Evolutionary conservation across 2,888 invertebrate genomes (phyloP), one percentile per base, ranked within the genome.

Genomic region (Athetis lepigone): DNA sequence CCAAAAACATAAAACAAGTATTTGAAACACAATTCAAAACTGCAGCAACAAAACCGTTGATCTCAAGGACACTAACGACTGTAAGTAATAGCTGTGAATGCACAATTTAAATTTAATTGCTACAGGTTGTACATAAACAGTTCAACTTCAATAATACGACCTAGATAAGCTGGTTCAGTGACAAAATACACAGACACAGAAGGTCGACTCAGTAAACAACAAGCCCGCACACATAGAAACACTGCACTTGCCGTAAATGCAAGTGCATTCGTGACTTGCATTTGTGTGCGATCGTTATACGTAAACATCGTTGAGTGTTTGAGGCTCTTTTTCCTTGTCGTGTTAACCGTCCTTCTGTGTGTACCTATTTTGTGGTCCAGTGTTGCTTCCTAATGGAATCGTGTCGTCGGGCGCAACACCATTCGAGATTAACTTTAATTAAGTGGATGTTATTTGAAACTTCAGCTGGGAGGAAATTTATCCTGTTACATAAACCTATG

Each of bases 341-440:
- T 9, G 8, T 2, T 0, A 19, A 46, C 0, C 2, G 0, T 2
- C 16, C 25, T 68, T 39, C 33, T 68, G 39, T 33, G 8, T 19
- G 2, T n/a, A 19, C 16, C 25, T 18, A 8, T 18, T 9, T 6
- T 8, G 45, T 57, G 45, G 37, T 39, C 39, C 83, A 82, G 82
- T 87, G 89, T 89, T 85, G 83, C 86, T 75, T 82, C 85, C 86
- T 92, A 92, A 93, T 91, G 87, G 90, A 91, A 91, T 90, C 90
- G 86, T 90, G 91, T 91, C 86, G 88, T 85, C 87, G 88, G 76
- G 80, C 86, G 86, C 86, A 85, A 89, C 89, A 87, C 88, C 87
- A 89, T 89, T 90, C 84, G 83, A 89, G 92, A 92, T 93, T 92
- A 91, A 91, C 90, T 92, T 92, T 92, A 93, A 93, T 92, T 92